Evolutionary conservation across 2,113 vertebrate genomes (phyloP), one percentile per base, ranked within the genome.

Genomic region (Amblyornis subalaris): DNA sequence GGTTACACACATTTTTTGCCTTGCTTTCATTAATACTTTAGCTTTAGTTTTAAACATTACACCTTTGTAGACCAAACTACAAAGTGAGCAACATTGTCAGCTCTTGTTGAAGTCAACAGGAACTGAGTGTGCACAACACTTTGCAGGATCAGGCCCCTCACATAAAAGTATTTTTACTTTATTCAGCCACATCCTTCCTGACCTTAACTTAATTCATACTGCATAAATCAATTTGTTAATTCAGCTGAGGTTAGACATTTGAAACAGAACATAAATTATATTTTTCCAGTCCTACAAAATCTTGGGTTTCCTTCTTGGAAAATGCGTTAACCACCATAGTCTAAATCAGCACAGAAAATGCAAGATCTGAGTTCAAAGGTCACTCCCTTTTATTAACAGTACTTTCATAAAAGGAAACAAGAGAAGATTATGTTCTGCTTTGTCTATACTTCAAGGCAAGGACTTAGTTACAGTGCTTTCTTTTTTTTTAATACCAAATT

Each of bases 361-460:
- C 86, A 89, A 72, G 26, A 78, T 42, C 26, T 86, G 92, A 96
- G 89, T 72, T 90, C 89, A 96, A 77, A 77, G 78, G 60, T 94
- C 65, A 83, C 14, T 33, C 44, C 16, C 17, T 85, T 86, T 93
- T 75, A 78, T 81, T 36, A 85, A 35, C 42, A 92, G n/a, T 69
- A 31, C 9, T 91, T 90, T 95, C 80, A 85, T 80, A 57, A 85
- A 48, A 71, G 87, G 88, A 95, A 94, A 95, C 64, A 76, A 91
- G 86, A 96, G 81, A 95, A 96, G 90, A 93, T 33, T 9, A 4
- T 77, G 65, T 94, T 89, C 94, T 94, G 92, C 29, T 94, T 95
- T 87, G 90, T 65, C 55, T 74, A 89, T 79, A 77, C 29, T 80
- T 93, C 51, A 85, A 66, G 50, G 24, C 38, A 85, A 85, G 35